Conservation (phyloP, 2,888 invertebrate species). For the Temnothorax unifasciatus region DNA sequence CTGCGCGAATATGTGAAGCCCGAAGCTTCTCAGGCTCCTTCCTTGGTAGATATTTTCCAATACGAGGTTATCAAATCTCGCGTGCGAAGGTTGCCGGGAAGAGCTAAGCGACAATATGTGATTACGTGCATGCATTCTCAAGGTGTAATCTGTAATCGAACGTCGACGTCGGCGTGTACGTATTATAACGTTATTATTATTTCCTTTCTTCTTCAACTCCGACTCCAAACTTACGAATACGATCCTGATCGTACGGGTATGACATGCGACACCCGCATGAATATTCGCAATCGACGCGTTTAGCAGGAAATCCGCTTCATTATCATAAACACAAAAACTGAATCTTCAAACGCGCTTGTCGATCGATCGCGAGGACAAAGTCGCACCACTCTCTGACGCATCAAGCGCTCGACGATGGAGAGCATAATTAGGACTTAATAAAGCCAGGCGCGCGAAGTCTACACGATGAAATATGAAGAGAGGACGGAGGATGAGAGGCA, state of each 20-base stretch:
- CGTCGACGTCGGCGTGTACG: conserved; percentile 2
- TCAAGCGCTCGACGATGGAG: background rate
- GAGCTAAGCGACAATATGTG: conserved; percentile 44
- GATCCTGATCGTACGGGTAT: background rate
- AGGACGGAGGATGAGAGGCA: background rate
- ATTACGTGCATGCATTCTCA: conserved; percentile 31
- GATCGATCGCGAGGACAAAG: conserved; percentile 4
- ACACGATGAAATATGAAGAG: background rate
- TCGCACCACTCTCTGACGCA: conserved; percentile 17
- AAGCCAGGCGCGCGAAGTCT: background rate
- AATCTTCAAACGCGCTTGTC: background rate
- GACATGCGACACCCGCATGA: background rate
- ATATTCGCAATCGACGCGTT: conserved; percentile 23
- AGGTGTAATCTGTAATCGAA: conserved; percentile 16
- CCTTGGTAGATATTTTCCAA: conserved; percentile 37
- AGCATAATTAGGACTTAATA: conserved; percentile 32
- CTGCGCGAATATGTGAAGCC: conserved; percentile 1
- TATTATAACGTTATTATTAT: conserved; percentile 9
- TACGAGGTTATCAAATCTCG: conserved; percentile 54
- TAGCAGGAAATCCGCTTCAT: conserved; percentile 32
- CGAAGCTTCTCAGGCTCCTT: conserved; percentile 31
- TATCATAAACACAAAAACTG: conserved; percentile 19
- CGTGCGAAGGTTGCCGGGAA: conserved; percentile 42
- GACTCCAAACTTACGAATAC: background rate
- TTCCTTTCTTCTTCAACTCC: background rate